phyloP scores from a whole-genome alignment of 2,797 vertebrate genomes.

The Sandelia bainsii region DNA sequence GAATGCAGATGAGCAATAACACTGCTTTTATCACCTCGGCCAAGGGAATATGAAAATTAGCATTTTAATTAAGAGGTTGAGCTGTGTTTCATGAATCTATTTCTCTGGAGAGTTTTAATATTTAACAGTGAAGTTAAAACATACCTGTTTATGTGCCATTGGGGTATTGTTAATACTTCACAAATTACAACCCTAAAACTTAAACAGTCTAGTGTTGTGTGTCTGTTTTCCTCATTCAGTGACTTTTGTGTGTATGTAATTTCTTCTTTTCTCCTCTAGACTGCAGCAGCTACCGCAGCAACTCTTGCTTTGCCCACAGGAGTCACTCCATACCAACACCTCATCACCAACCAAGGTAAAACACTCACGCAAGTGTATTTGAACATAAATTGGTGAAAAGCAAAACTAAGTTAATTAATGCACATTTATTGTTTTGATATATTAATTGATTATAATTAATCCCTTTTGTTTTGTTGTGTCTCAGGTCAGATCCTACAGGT shows the following conservation, averaged over 20 bases:
- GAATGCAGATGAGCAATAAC: slow-evolving; percentile 8
- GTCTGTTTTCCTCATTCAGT: slow-evolving; percentile 7
- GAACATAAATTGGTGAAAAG: background rate
- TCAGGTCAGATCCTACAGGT: slow-evolving; percentile 97
- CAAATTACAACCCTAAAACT: no score
- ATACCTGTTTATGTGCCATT: no score
- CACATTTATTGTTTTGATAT: background rate
- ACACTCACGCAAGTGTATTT: no score
- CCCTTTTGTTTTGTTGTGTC: background rate
- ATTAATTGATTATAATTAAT: background rate
- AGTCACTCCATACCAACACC: slow-evolving; percentile 93
- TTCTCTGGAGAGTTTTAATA: slow-evolving; percentile 1
- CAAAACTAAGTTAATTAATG: background rate
- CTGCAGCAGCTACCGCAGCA: slow-evolving; percentile 96
- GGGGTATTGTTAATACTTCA: no score
- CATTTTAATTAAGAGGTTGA: background rate
- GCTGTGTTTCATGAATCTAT: slow-evolving; percentile 19
- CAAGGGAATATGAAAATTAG: slow-evolving; percentile 1
- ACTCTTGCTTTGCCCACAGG: slow-evolving; percentile 95
- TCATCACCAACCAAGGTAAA: slow-evolving; percentile 95
- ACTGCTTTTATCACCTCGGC: slow-evolving; percentile 25
- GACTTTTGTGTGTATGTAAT: background rate
- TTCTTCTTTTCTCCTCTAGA: slow-evolving; percentile 82
- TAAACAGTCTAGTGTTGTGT: background rate
- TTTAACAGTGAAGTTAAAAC: no score